These are phyloP conservation scores for Scotopteryx bipunctaria DNA, from an alignment of 2,888 invertebrate genomes.

Conservation along the genomic window DNA sequence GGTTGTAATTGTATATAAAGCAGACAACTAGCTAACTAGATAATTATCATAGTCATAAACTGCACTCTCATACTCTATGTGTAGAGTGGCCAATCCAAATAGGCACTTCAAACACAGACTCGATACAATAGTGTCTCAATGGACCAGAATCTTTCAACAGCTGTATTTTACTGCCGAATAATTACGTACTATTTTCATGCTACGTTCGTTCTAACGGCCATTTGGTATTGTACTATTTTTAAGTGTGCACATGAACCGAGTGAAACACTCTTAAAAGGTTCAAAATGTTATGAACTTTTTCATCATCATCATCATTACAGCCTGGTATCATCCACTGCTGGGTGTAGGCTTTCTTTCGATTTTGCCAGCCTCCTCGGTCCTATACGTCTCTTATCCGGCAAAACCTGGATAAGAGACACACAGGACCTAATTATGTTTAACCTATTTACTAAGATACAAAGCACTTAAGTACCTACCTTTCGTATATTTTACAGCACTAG, in stretches of 20 bases:
- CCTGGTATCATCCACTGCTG: background rate
- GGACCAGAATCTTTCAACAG: conserved; percentile 39
- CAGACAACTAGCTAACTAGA: background rate
- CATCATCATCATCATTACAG: background rate
- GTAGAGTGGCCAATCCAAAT: conserved; percentile 37
- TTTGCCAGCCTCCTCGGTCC: no score
- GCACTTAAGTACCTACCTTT: no score
- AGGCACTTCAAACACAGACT: conserved; percentile 39
- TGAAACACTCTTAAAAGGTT: background rate
- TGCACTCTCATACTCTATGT: conserved; percentile 15
- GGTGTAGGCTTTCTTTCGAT: no score
- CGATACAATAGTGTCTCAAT: conserved; percentile 35
- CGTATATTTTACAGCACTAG: background rate
- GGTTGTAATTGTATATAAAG: no score
- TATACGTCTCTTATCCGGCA: no score
- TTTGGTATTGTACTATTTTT: background rate
- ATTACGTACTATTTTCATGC: conserved; percentile 6
- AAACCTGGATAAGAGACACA: no score
- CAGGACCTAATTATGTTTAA: no score
- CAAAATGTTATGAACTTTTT: background rate
- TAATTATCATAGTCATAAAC: conserved; percentile 11
- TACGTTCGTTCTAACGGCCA: background rate
- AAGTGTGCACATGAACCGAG: background rate
- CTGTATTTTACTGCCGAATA: conserved; percentile 33
- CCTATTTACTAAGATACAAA: no score